Evolutionary conservation across 2,888 invertebrate species (phyloP), one percentile per base, ranked within the genome.

Genomic region (Heliconius erato): DNA sequence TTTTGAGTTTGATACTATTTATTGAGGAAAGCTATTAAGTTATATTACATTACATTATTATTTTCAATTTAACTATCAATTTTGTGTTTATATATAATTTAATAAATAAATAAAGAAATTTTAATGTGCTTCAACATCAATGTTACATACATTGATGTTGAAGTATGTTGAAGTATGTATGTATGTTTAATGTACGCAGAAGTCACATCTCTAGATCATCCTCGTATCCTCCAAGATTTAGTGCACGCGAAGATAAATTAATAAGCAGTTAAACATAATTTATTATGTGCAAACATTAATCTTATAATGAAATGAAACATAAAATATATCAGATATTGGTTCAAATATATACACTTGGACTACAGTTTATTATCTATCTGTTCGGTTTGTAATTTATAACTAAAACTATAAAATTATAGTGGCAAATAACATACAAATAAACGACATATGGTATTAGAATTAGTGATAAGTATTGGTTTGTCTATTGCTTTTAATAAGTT

Each of bases 301-400:
- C 71, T 44, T 44, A 26, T 71, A 71, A 12, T 40, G 40, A 40
- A n/a, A 71, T 71, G 26, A 26, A 71, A 71, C 71, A 71, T 71
- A n/a, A 59, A 76, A 59, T 59, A 35, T n/a, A 35, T 76, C 74
- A 63, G 74, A 28, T 76, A 63, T 76, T 59, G 74, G 59, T 69
- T 40, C 3, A 79, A 68, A 79, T 23, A 54, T 23, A 54, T 49
- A 63, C 40, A 63, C 26, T 63, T 40, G 63, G 44, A 44, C 28
- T 80, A 23, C 19, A 74, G 54, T 74, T 72, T 63, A 65, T 74
- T 65, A 80, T 80, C 67, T 63, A 80, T 32, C n/a, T 23, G 35
- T 71, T 44, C 59, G 44, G 35, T 63, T 65, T 72, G 19, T 35
- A n/a, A 71, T 40, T 40, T 80, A 74, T 65, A 65, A 76, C 3